Evolutionary conservation across 2,113 vertebrate genomes (phyloP), one percentile per base, ranked within the genome.

Genomic region (Syngnathus typhle): DNA sequence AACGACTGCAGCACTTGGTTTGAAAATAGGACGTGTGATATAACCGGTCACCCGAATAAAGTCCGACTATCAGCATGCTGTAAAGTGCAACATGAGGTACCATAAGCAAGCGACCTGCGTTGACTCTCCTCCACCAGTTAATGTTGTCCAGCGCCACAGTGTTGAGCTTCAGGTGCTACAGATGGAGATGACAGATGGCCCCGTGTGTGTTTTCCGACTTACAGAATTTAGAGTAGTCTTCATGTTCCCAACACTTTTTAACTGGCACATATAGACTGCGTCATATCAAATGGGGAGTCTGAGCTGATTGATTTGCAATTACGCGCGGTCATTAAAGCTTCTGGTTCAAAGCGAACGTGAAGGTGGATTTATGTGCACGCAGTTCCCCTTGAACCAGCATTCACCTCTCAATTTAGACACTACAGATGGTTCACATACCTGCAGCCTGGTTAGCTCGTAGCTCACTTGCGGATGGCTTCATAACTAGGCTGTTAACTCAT

Each of bases 361-460:
- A 41, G 36, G 58, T 44, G 49, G 51, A 59, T 66, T 38, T 43
- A 23, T 27, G 23, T 72, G 67, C 55, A 23, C 63, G 43, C 13
- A 54, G 49, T 38, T 68, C 7, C 37, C 1, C 8, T 66, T 43
- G n/a, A 52, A 62, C 12, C 59, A 69, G 39, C 69, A 52, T 67
- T 38, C 5, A 4, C 12, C 27, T 43, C 49, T 64, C 37, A 69
- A 54, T 59, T 72, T 37, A 59, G 18, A 68, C 47, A 43, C 41
- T 55, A 44, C 61, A 77, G 51, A 62, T 70, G 38, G 27, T 60
- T 65, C 21, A 47, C 21, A 58, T 58, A 67, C 62, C 56, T 46
- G 54, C 39, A 15, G 21, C 23, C 1, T 13, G 68, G 21, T 68
- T 65, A 46, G 38, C 60, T 43, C 5, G 13, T 5, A 60, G 52